Base-by-base conservation (phyloP, 2,113 vertebrate species). In the Zosterops pallidus region DNA sequence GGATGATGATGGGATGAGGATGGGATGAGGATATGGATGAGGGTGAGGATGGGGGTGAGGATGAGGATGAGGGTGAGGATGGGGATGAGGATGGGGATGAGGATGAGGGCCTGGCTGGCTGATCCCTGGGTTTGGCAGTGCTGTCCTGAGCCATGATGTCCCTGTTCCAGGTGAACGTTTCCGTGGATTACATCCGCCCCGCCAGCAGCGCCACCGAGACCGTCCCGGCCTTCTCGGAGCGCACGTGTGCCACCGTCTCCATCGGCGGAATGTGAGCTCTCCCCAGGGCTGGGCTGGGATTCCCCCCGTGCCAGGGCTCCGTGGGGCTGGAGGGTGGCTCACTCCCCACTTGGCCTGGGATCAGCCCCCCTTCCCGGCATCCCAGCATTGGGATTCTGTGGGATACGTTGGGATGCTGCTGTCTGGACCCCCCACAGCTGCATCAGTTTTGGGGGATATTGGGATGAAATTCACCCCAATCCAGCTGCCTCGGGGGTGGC, bases 181-280 rank as follows among this genome's bases (percentile, higher is more conserved):
- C 98, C 0, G 99, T 99, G 68, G 99, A 99, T 97, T 99, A 99
- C 98, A 99, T 99, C 97, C 98, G 99, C 93, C 98, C 99, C 1
- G 99, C 99, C 72, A 99, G 99, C 47, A 98, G 98, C 4, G 98
- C 98, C 60, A 98, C 98, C 13, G 99, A 99, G 35, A 98, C 98
- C 0, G 97, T 98, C 22, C 98, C 99, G 0, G 98, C 99, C 85
- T 99, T 99, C 94, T 94, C 99, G 37, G 99, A 99, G 91, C 99
- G 99, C 84, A 99, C 99, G 59, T 99, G 99, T 86, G 99, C 99
- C 72, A 99, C 99, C 6, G 98, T 99, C 65, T 98, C 98, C 91
- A 99, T 99, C 22, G 99, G 99, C 41, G 99, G 99, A 62, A 99
- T 99, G 99, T 99, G 96, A 99, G 99, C 98, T 8, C 5, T 2